A percentile compares a stretch with the other conserved stretches of the same genome.
These are phyloP conservation scores for Macaria liturata DNA, from an alignment of 2,888 invertebrate genomes.

Conservation along the genomic window DNA sequence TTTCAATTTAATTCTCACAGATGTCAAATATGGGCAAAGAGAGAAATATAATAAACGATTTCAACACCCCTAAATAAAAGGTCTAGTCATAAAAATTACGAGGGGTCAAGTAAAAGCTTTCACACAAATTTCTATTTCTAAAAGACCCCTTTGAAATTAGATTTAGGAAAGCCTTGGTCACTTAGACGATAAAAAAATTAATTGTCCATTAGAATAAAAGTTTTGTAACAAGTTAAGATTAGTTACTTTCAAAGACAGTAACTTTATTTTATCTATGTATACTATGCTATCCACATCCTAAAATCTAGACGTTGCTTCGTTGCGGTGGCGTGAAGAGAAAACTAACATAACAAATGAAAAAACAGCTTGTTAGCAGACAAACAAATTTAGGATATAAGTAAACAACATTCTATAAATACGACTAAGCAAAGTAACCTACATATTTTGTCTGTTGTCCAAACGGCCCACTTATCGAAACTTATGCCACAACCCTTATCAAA, in stretches of 20 bases:
- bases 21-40: slow-evolving; percentile 30
- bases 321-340: too few relatives aligned
- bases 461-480: slow-evolving; percentile 18
- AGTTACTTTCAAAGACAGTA: too few relatives aligned
- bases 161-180: slow-evolving; percentile 39
- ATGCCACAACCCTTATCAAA: slow-evolving; percentile 53
- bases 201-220: slow-evolving; percentile 38
- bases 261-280: too few relatives aligned
- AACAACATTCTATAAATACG: too few relatives aligned
- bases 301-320: too few relatives aligned
- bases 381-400: too few relatives aligned
- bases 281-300: too few relatives aligned
- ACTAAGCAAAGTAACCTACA: too few relatives aligned
- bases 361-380: too few relatives aligned
- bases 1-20: slow-evolving; percentile 32
- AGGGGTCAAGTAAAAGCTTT: slow-evolving; percentile 31
- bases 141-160: slow-evolving; percentile 41
- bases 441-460: too few relatives aligned
- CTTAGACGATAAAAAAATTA: slow-evolving; percentile 39
- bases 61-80: slow-evolving; percentile 26
- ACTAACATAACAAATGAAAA: too few relatives aligned
- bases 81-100: slow-evolving; percentile 32
- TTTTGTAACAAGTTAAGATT: slow-evolving; percentile 10
- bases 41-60: slow-evolving; percentile 27
- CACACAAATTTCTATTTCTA: slow-evolving; percentile 29